Evolutionary conservation across 23 tunicate species (phyloP), one percentile per base, ranked within the genome.

Genomic region (Ascidia mentula): DNA sequence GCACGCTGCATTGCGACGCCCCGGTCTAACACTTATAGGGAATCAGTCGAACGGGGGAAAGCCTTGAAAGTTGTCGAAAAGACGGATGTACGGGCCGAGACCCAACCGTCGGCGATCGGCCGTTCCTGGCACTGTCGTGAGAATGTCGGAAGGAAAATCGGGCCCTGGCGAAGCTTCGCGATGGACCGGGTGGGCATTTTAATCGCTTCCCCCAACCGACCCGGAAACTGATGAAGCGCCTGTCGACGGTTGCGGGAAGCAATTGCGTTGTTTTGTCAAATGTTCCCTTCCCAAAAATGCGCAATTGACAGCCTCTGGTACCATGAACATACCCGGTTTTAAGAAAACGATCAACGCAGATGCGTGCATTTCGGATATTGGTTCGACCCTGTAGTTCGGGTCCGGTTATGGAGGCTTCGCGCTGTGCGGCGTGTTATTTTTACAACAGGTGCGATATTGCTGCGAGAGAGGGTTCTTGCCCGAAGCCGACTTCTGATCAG

Each of bases 101-200:
- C n/a, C n/a, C n/a, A n/a, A n/a, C n/a, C n/a, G n/a, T n/a, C n/a
- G 65, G 65, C 65, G 65, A 53, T 53, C 24, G 65, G 65, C 28
- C 65, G 24, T 53, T 53, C 24, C 24, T 53, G 65, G 65, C 65
- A 53, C 24, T 26, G 7, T 28, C 65, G 65, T 53, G 65, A 53
- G 65, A 53, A 53, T 28, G 24, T 53, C 65, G 65, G 65, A 53
- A 53, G 65, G 65, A 28, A 53, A 20, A 53, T 53, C 65, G 65
- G 65, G 65, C 4, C 65, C 65, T 53, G 65, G 65, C 65, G 13
- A 28, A 5, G 65, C 65, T 6, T 20, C 65, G 65, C 65, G 65
- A 53, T 53, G 65, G 65, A 53, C 65, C 65, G 65, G 24, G 28
- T 3, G 28, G 13, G 65, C 24, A n/a, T 53, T 42, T 53, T 53